Evolutionary conservation across 1,140 invertebrate species (phyloP), one percentile per base, ranked within the genome.

Genomic region (Drosophila biarmipes): DNA sequence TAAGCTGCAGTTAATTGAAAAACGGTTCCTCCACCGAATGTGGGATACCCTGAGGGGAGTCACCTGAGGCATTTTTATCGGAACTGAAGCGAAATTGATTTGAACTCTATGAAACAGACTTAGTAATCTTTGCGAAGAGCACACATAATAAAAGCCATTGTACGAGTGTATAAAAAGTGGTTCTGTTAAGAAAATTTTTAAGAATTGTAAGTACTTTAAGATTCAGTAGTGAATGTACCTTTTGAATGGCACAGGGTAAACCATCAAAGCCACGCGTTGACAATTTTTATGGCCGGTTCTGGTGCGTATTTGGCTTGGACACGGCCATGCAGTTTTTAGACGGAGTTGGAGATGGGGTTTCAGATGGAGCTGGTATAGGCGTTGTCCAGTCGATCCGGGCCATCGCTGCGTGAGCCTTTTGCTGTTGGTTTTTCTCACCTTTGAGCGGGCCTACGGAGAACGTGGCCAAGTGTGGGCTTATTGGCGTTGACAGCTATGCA

Each of bases 251-350:
- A 27, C 24, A 59, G 56, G 11, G 52, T 66, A 72, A 72, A 57
- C 42, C 69, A 74, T 80, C 78, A 61, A 54, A 51, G 67, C 14
- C 24, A 62, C 55, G 66, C 54, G 58, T 87, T 86, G 82, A 86
- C 82, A 86, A 75, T 82, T 86, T 87, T 82, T 86, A 87, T 86
- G 82, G 82, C 69, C 78, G 49, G 59, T 73, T 86, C 73, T 76
- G 51, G 54, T 87, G 82, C 82, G 84, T 81, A 82, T 87, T 86
- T 86, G 80, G 80, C 43, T 64, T 59, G 54, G 69, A 54, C 55
- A 45, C 17, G 46, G 38, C 27, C 42, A 35, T 68, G 49, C 21
- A 46, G 42, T 53, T 68, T 48, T 38, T 17, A 69, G 49, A 24
- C 49, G 45, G 15, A 40, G 45, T 27, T 46, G 40, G 34, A 46